These are phyloP conservation scores for Anhinga anhinga DNA, from an alignment of 2,113 vertebrate species.

Conservation along the genomic window DNA sequence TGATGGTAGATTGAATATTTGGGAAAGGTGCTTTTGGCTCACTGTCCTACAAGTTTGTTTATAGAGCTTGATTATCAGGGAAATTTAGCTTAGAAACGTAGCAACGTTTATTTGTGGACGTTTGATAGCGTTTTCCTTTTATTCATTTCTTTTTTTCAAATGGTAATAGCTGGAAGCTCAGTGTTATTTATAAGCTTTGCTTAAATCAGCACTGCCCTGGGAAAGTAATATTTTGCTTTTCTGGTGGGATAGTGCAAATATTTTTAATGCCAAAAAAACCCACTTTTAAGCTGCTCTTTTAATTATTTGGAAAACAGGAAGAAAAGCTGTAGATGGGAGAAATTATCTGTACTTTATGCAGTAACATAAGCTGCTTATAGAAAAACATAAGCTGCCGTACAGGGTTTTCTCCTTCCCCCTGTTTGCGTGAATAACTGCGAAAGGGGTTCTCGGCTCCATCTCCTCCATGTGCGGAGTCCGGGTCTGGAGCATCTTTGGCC, in stretches of 20 bases:
- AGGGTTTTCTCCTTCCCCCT: not conserved
- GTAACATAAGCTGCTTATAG: conserved; percentile 10
- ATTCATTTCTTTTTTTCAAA: not conserved
- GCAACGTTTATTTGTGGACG: not conserved
- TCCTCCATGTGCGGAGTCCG: fast-evolving
- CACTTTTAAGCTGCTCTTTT: conserved; percentile 19
- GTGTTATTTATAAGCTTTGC: not conserved
- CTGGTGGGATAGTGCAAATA: not conserved
- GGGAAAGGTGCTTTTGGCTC: not conserved
- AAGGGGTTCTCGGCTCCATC: not conserved
- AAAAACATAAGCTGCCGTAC: not conserved
- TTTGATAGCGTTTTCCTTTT: not conserved
- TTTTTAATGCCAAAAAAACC: not conserved
- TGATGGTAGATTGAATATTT: not conserved
- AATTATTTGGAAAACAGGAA: conserved; percentile 35
- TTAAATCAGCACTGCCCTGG: not conserved
- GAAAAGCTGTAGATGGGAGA: conserved; percentile 1
- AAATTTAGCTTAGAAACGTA: not conserved
- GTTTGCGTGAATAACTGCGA: not conserved
- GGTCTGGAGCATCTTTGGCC: not conserved
- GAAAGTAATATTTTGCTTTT: conserved; percentile 7
- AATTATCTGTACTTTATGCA: not conserved
- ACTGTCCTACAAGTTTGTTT: not conserved
- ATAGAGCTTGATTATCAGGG: not conserved
- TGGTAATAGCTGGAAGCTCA: not conserved